Percentiles rank a stretch among this genome's conserved stretches.
Conservation (phyloP, 35 echinoderm and acorn worm genomes). For the Holothuria glaberrima region DNA sequence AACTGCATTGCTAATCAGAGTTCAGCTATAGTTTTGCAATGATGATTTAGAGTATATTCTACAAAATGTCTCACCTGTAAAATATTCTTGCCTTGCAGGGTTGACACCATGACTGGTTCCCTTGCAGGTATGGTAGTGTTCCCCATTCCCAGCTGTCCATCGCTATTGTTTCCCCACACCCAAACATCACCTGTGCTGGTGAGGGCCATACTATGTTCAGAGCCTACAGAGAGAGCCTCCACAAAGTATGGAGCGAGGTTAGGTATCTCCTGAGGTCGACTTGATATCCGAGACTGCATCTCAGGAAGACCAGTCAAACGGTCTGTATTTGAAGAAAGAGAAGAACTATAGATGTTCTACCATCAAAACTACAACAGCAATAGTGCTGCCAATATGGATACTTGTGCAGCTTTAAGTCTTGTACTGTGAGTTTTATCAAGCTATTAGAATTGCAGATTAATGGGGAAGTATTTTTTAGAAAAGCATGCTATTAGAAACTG, state of each 20-base stretch:
- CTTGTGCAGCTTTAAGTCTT: too few species aligned
- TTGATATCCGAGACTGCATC: slow-evolving; percentile 72
- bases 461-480: too few species aligned
- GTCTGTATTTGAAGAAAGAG: slow-evolving; percentile 59
- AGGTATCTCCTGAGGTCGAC: slow-evolving; percentile 79
- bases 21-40: too few species aligned
- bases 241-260: slow-evolving; percentile 84
- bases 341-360: background rate
- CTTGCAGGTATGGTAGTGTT: slow-evolving; percentile 65
- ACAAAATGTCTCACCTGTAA: slow-evolving; percentile 68
- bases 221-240: slow-evolving; percentile 85
- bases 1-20: too few species aligned
- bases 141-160: slow-evolving; percentile 89
- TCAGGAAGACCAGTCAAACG: slow-evolving; percentile 92
- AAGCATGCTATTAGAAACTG: too few species aligned
- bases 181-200: slow-evolving; percentile 90
- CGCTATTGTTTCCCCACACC: slow-evolving; percentile 91
- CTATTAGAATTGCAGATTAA: too few species aligned
- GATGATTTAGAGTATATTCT: too few species aligned
- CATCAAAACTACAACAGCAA: too few species aligned
- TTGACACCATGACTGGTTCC: slow-evolving; percentile 77
- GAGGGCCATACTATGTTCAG: slow-evolving; percentile 90
- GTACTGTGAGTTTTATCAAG: too few species aligned
- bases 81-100: slow-evolving; percentile 84
- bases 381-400: too few species aligned